Percentiles rank a stretch among this genome's conserved stretches.
Evolutionary conservation across 2,113 vertebrate genomes (phyloP).

Genomic region (Asarcornis scutulata): DNA sequence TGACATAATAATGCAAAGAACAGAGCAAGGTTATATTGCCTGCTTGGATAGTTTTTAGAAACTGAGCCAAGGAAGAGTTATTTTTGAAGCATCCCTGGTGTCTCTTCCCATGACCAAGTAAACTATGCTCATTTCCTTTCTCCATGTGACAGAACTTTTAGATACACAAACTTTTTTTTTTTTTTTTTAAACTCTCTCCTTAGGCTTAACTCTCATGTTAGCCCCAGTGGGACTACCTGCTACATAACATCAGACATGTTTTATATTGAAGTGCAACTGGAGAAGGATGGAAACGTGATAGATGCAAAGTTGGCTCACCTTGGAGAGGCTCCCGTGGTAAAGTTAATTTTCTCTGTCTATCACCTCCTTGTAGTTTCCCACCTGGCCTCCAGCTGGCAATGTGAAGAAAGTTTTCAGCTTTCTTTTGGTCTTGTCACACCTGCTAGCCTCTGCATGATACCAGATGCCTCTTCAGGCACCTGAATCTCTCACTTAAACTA

Average conservation of each 20-base stretch:
- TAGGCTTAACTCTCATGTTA: constrained; percentile 82
- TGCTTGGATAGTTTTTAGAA: not conserved
- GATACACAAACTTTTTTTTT: not conserved
- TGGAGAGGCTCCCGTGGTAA: constrained; percentile 80
- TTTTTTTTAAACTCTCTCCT: not conserved
- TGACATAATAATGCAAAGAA: not conserved
- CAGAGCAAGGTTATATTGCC: not conserved
- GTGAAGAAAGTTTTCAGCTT: not conserved
- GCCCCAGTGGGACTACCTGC: constrained; percentile 78
- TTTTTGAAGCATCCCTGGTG: constrained; percentile 9
- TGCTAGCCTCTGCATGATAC: not conserved
- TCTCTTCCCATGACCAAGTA: not conserved
- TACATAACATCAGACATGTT: constrained; percentile 86
- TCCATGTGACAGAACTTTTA: not conserved
- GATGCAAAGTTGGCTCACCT: constrained; percentile 84
- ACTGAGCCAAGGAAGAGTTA: constrained; percentile 8
- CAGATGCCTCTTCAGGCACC: not conserved
- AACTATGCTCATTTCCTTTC: not conserved
- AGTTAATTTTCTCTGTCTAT: not conserved
- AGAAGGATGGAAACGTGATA: constrained; percentile 74
- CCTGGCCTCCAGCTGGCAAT: not conserved
- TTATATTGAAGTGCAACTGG: constrained; percentile 85
- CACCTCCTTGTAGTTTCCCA: not conserved
- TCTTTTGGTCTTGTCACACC: not conserved
- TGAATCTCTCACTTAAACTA: not conserved